A percentile compares a stretch with the other conserved stretches of the same genome.
These are phyloP conservation scores for Eilema depressum DNA, from an alignment of 2,888 invertebrate genomes.

Conservation along the genomic window DNA sequence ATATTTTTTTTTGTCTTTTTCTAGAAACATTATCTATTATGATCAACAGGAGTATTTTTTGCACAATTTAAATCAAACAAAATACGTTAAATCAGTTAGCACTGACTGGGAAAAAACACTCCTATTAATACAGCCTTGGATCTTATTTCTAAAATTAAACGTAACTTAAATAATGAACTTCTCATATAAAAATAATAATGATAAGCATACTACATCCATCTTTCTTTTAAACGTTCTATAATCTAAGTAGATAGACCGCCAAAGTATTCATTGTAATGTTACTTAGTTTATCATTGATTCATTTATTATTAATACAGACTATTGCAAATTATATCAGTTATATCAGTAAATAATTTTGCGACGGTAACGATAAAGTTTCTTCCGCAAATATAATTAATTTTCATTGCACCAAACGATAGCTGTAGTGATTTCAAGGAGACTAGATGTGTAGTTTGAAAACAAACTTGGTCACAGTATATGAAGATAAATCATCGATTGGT, in stretches of 20 bases:
- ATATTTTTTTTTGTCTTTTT: slow-evolving; percentile 57
- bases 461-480: slow-evolving; percentile 40
- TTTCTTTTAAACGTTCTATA: slow-evolving; percentile 65
- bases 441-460: slow-evolving; percentile 49
- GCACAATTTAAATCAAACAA: slow-evolving; percentile 69
- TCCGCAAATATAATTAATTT: slow-evolving; percentile 35
- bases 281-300: slow-evolving; percentile 45
- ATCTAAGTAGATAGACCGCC: slow-evolving; percentile 85
- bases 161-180: slow-evolving; percentile 83
- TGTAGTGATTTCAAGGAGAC: slow-evolving; percentile 50
- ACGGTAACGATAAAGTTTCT: slow-evolving; percentile 38
- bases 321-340: slow-evolving; percentile 47
- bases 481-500: slow-evolving; percentile 35
- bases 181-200: slow-evolving; percentile 85
- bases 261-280: slow-evolving; percentile 67
- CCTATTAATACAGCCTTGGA: slow-evolving; percentile 86
- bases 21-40: slow-evolving; percentile 64
- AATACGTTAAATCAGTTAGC: slow-evolving; percentile 61
- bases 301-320: slow-evolving; percentile 39
- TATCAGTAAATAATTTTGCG: slow-evolving; percentile 33
- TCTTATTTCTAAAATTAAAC: slow-evolving; percentile 81
- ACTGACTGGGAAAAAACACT: slow-evolving; percentile 75
- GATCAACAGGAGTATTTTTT: slow-evolving; percentile 76
- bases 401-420: slow-evolving; percentile 54
- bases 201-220: slow-evolving; percentile 73